These are phyloP conservation scores for Zingel zingel DNA, from an alignment of 2,113 vertebrate genomes.

Conservation along the genomic window DNA sequence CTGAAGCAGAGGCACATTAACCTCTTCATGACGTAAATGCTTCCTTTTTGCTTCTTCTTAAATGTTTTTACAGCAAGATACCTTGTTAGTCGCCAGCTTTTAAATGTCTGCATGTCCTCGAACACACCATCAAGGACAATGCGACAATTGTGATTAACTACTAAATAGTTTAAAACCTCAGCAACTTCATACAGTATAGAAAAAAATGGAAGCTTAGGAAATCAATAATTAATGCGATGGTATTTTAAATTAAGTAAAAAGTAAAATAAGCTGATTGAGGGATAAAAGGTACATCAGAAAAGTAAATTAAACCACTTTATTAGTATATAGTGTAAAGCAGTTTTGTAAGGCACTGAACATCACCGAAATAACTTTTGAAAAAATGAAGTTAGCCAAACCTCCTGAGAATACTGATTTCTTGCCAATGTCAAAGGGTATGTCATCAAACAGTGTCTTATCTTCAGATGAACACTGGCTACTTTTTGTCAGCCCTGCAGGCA, in stretches of 20 bases:
- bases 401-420: background rate
- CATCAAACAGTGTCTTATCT: conserved; percentile 32
- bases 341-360: background rate
- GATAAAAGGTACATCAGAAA: background rate
- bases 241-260: background rate
- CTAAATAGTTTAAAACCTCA: background rate
- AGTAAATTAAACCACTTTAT: background rate
- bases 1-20: background rate
- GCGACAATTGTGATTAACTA: background rate
- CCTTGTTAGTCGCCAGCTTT: background rate
- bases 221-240: background rate
- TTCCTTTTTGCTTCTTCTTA: background rate
- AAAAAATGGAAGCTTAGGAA: background rate
- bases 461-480: conserved; percentile 34
- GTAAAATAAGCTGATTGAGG: background rate
- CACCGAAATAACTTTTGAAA: background rate
- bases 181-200: background rate
- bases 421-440: background rate
- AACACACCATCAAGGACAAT: background rate
- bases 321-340: background rate
- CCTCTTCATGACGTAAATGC: too few species aligned
- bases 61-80: background rate
- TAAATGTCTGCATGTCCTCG: background rate
- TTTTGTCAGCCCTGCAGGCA: conserved; percentile 24
- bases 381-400: background rate